Evolutionary conservation across 2,888 invertebrate species (phyloP), one percentile per base, ranked within the genome.

Genomic region (Chouioia cunea): DNA sequence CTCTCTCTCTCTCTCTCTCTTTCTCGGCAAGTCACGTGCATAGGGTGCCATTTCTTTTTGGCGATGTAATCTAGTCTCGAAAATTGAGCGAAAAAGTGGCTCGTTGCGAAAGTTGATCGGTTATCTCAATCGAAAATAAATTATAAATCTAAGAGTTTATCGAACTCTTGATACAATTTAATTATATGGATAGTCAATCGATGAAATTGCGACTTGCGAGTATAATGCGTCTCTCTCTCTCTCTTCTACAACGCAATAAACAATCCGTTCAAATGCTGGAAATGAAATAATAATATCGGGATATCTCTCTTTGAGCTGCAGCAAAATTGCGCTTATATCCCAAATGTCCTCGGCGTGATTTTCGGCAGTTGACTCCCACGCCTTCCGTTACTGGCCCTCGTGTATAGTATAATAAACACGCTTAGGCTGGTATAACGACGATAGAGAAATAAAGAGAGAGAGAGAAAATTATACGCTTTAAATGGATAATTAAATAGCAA

Each of bases 401-500:
- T 23, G 18, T 43, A 14, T 0, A 56, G 15, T 16, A n/a, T n/a
- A 6, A 48, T 15, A 18, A 4, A 36, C 43, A 59, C 47, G 47
- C 14, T 18, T 53, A 50, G 14, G 46, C 52, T 50, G 20, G 57
- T 16, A 16, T 16, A 52, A 54, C 53, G 64, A 65, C 44, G 71
- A 65, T 62, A 66, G 70, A 65, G 70, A 65, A 65, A 60, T 65
- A 62, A 71, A 71, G 46, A 56, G 59, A 67, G 64, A 65, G 46
- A 64, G 78, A 81, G 81, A 82, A 84, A 82, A 85, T 85, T 85
- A 85, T 81, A 85, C 79, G 82, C 78, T 85, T 83, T 85, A 85
- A 85, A 85, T 85, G 84, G 85, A 85, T 85, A 85, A 85, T 85
- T 85, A 85, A 85, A 85, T 85, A 84, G 85, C 81, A 83, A 83